Percentiles rank a stretch among this genome's conserved stretches.
These are phyloP conservation scores for Acanthosepion lycidas DNA, from an alignment of 2,888 invertebrate genomes.

Conservation along the genomic window DNA sequence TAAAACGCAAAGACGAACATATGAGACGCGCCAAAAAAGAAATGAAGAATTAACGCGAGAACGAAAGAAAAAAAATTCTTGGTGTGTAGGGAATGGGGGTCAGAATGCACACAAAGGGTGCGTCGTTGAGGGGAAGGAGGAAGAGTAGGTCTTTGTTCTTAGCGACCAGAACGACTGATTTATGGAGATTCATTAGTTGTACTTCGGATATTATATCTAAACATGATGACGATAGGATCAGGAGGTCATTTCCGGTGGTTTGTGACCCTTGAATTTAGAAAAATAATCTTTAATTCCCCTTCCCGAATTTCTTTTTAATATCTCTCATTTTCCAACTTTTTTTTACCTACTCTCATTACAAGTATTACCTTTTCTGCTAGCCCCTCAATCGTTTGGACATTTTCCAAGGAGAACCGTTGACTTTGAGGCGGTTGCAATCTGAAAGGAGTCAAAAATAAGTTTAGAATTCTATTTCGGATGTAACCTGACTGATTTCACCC, in stretches of 20 bases:
- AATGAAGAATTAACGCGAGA: not conserved
- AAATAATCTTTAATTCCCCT: not conserved
- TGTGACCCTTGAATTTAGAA: not conserved
- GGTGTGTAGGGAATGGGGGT: no score
- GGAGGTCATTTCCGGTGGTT: not conserved
- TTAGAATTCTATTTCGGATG: no score
- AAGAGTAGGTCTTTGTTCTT: not conserved
- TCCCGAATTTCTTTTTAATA: not conserved
- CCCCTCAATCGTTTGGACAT: not conserved
- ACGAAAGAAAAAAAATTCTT: not conserved
- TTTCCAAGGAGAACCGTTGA: not conserved
- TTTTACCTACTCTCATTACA: not conserved
- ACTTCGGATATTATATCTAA: constrained; percentile 21
- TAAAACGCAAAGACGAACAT: not conserved
- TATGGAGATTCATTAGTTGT: constrained; percentile 9
- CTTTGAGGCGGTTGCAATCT: not conserved
- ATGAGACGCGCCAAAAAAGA: not conserved
- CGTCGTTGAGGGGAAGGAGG: not conserved
- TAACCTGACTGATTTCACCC: no score
- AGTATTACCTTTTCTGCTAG: not conserved
- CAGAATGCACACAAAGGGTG: not conserved
- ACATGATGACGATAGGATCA: not conserved
- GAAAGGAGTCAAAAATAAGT: no score
- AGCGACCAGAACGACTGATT: not conserved
- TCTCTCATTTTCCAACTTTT: not conserved